Evolutionary conservation across 2,797 vertebrate species (phyloP).

Genomic region (Hozukius guyotensis): DNA sequence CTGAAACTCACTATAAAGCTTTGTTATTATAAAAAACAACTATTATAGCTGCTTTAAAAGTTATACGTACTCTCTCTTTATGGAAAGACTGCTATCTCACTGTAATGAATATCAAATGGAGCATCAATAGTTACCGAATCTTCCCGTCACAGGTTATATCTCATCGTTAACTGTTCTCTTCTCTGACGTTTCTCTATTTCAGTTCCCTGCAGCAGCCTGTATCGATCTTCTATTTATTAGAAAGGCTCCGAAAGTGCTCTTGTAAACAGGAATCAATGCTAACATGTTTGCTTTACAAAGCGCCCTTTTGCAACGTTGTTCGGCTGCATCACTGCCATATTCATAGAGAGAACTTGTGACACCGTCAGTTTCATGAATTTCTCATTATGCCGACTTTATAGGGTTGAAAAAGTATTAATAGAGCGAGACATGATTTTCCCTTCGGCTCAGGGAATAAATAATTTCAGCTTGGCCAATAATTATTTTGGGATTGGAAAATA

Average conservation of each 20-base stretch:
- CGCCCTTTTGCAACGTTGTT: constrained; percentile 34
- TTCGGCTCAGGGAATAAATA: constrained; percentile 18
- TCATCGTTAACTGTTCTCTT: constrained; percentile 32
- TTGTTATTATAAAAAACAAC: not conserved
- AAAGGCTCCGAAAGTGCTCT: constrained; percentile 64
- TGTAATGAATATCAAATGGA: constrained; percentile 38
- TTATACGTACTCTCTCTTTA: no score
- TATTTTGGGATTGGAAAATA: constrained; percentile 34
- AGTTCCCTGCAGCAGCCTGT: constrained; percentile 41
- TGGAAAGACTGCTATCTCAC: not conserved
- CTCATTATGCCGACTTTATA: not conserved
- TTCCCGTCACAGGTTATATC: constrained; percentile 6
- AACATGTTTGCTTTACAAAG: constrained; percentile 70
- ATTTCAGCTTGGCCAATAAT: constrained; percentile 14
- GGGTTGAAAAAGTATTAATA: constrained; percentile 15
- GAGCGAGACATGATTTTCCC: constrained; percentile 7
- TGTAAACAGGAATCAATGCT: constrained; percentile 73
- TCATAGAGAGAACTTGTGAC: constrained; percentile 12
- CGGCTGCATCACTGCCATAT: constrained; percentile 41
- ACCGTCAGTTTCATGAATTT: not conserved
- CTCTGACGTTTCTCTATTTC: constrained; percentile 43
- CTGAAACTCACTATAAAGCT: not conserved
- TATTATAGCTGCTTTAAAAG: not conserved
- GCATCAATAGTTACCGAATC: not conserved
- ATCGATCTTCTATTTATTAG: constrained; percentile 74